Percentiles rank a stretch among this genome's conserved stretches.
Conservation (phyloP, 2,888 invertebrate genomes). For the Agrotis ipsilon region DNA sequence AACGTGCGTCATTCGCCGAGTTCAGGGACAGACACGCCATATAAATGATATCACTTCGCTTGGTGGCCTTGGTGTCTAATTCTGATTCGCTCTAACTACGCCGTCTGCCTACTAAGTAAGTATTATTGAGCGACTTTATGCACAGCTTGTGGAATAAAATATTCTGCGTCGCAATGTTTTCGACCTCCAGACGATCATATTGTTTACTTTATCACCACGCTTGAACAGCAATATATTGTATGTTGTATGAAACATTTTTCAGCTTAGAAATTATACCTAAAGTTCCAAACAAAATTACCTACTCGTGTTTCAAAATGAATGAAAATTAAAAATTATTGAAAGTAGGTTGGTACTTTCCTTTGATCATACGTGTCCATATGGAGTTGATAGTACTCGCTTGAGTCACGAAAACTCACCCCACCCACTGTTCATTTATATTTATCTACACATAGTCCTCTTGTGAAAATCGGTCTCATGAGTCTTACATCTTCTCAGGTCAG, state of each 20-base stretch:
- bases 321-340: too few species aligned
- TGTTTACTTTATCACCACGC: slow-evolving; percentile 34
- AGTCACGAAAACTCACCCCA: neutral
- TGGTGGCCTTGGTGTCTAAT: slow-evolving; percentile 87
- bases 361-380: neutral
- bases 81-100: slow-evolving; percentile 87
- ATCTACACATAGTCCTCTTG: neutral
- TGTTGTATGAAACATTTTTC: slow-evolving; percentile 8
- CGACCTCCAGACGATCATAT: slow-evolving; percentile 41
- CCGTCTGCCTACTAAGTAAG: slow-evolving; percentile 86
- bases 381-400: neutral
- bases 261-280: slow-evolving; percentile 18
- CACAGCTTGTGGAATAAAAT: slow-evolving; percentile 62
- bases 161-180: slow-evolving; percentile 63
- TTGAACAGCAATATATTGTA: slow-evolving; percentile 7
- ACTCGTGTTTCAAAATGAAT: neutral
- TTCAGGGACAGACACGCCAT: slow-evolving; percentile 88
- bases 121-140: slow-evolving; percentile 65
- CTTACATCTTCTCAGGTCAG: slow-evolving; percentile 56
- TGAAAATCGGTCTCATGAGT: slow-evolving; percentile 13
- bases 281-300: neutral
- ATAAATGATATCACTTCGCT: slow-evolving; percentile 88
- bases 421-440: slow-evolving; percentile 11
- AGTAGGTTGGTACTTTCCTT: neutral
- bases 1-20: slow-evolving; percentile 88